Evolutionary conservation across 2,888 invertebrate species (phyloP), one percentile per base, ranked within the genome.

Genomic region (Eilema caniola): DNA sequence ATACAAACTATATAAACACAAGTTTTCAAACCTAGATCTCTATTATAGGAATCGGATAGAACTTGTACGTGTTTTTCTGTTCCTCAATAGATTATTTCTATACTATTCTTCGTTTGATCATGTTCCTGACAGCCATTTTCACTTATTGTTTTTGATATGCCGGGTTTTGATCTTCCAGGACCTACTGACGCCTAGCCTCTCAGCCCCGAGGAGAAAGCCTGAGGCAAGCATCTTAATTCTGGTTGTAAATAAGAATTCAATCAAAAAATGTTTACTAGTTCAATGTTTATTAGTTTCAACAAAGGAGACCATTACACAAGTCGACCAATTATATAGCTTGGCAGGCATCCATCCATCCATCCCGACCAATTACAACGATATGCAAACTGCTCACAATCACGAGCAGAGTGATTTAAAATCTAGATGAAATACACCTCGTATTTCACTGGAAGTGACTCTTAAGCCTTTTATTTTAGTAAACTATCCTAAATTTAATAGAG

Each of bases 361-460:
- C 88, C 78, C 81, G 69, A 76, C 81, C 88, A 90, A 89, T 90
- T 90, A 88, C 80, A 85, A 77, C 80, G 80, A 87, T 88, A 88
- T 88, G 86, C 85, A 87, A 87, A 88, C 85, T 85, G 85, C 85
- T 88, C 80, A 86, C 87, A 89, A 88, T 88, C 85, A 85, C 84
- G 81, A 75, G 75, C 53, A 70, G 71, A 67, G 83, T 87, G 87
- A 88, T 89, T 90, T 88, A 85, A 88, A 88, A 86, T 82, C 67
- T 78, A 70, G 41, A 65, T 67, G 24, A 28, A 7, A 5, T 28
- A 5, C 5, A 28, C 28, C 5, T 67, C 62, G 24, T 5, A 16
- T 62, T 33, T 33, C 0, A 24, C 80, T 81, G 62, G 79, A 81
- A 72, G 3, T 20, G 67, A 11, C 63, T 69, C 23, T 2, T 53